phyloP scores from a whole-genome alignment of 2,113 vertebrate species.

The Aptenodytes forsteri region DNA sequence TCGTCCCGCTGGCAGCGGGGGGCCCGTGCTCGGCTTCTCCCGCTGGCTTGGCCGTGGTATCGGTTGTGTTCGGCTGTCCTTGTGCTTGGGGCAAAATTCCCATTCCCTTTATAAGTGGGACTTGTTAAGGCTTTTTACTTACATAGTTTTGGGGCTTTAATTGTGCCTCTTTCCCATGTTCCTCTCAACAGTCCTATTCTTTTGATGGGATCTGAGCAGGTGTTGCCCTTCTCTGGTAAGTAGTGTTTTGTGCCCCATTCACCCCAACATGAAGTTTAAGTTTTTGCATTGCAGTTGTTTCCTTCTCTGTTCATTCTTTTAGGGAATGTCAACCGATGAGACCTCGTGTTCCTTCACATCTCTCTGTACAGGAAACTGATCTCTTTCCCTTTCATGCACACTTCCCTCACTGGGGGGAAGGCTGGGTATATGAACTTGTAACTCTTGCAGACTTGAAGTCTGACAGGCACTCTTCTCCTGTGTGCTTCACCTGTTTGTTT shows the following conservation, averaged over 20 bases:
- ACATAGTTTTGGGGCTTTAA: background rate
- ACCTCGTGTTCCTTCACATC: background rate
- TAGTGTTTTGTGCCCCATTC: background rate
- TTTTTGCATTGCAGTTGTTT: background rate
- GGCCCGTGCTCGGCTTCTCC: background rate
- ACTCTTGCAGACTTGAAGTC: background rate
- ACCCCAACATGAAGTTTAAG: background rate
- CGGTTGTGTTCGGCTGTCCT: background rate
- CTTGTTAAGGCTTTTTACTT: background rate
- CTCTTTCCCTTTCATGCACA: background rate
- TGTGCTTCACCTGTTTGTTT: background rate
- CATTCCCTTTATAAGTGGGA: rapidly evolving
- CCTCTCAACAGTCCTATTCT: background rate
- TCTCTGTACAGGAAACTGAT: background rate
- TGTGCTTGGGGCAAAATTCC: background rate
- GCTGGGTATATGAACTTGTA: background rate
- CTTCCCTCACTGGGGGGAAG: background rate
- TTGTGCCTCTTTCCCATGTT: background rate
- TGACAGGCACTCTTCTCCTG: background rate
- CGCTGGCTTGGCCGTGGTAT: background rate
- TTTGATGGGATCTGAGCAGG: background rate
- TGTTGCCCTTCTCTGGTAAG: background rate
- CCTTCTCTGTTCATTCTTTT: background rate
- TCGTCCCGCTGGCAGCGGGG: background rate
- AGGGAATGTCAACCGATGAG: background rate